Evolutionary conservation across 2,113 vertebrate genomes (phyloP).

Genomic region (Castor canadensis): DNA sequence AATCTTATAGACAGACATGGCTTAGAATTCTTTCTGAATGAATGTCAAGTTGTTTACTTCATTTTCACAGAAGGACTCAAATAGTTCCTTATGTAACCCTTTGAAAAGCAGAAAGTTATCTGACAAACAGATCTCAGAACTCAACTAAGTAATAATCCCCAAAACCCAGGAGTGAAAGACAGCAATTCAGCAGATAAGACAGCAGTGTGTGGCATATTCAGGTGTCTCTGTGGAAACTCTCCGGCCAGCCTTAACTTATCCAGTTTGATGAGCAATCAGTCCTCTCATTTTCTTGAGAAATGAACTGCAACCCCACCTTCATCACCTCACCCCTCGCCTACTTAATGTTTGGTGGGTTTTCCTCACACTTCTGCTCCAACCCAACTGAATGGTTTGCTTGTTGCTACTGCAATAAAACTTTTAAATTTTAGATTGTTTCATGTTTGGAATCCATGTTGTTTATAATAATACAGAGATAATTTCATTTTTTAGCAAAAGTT

Average conservation of each 20-base stretch:
- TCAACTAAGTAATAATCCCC: not conserved
- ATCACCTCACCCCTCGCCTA: too few species aligned
- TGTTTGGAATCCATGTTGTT: not conserved
- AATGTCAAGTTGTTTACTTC: not conserved
- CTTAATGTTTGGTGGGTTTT: too few species aligned
- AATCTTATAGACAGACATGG: not conserved
- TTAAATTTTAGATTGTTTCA: not conserved
- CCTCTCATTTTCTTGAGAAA: not conserved
- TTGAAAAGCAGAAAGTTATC: not conserved
- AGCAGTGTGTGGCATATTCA: not conserved
- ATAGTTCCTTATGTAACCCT: not conserved
- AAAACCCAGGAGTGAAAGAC: not conserved
- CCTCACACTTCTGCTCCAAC: too few species aligned
- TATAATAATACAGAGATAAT: not conserved
- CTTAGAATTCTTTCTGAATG: not conserved
- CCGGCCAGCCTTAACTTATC: not conserved
- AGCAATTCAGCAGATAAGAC: not conserved
- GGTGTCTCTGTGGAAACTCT: not conserved
- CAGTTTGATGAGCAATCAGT: not conserved
- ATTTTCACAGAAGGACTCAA: not conserved
- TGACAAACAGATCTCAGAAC: not conserved
- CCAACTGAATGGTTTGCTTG: not conserved
- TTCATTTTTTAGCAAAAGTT: not conserved
- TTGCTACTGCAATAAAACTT: not conserved
- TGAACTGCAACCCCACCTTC: not conserved